These are phyloP conservation scores for Cephus nigrinus DNA, from an alignment of 2,888 invertebrate species.

Conservation along the genomic window DNA sequence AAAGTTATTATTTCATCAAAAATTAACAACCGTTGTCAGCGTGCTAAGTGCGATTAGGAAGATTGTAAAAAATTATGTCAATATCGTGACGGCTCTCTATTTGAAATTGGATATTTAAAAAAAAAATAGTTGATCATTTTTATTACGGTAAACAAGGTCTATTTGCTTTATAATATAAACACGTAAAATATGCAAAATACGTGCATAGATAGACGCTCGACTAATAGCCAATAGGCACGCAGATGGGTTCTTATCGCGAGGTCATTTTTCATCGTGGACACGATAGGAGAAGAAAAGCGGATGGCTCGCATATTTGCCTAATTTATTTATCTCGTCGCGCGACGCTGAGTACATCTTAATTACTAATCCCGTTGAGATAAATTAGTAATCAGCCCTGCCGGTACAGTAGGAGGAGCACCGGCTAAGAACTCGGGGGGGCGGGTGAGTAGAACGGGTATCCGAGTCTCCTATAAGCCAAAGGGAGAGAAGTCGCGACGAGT, in stretches of 20 bases:
- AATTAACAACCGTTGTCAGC: neutral
- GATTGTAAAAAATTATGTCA: neutral
- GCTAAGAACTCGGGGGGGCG: conserved; percentile 44
- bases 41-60: neutral
- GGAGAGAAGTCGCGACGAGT: conserved; percentile 47
- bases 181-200: neutral
- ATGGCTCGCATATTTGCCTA: conserved; percentile 21
- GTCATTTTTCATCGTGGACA: conserved; percentile 6
- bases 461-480: conserved; percentile 11
- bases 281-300: conserved; percentile 6
- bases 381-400: conserved; percentile 31
- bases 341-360: conserved; percentile 24
- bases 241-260: conserved; percentile 9
- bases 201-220: conserved; percentile 6
- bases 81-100: neutral
- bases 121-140: too few species aligned
- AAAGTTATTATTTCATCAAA: neutral
- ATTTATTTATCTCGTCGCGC: conserved; percentile 28
- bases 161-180: neutral
- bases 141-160: neutral
- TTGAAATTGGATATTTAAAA: neutral
- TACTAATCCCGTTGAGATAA: conserved; percentile 35
- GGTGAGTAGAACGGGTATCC: conserved; percentile 54
- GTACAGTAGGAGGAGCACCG: neutral
- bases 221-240: conserved; percentile 14